Percentiles rank a stretch among this genome's conserved stretches.
Conservation (phyloP, 2,888 invertebrate species). For the Lasioglossum marginatum region DNA sequence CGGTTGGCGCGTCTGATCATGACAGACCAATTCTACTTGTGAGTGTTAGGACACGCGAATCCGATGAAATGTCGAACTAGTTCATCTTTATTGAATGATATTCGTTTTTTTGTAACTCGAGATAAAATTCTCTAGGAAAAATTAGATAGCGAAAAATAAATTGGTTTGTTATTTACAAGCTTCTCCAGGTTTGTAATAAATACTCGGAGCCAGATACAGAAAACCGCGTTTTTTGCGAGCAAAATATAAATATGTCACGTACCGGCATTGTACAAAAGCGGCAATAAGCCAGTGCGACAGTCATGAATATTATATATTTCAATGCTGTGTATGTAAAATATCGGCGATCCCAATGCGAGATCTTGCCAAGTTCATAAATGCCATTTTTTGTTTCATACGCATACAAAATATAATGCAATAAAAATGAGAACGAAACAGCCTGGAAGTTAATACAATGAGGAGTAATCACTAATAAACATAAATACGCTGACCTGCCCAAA, state of each 20-base stretch:
- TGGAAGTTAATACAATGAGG: not conserved
- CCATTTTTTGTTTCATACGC: not conserved
- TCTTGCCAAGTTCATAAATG: not conserved
- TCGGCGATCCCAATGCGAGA: not conserved
- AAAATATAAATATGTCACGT: not conserved
- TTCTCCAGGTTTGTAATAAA: not conserved
- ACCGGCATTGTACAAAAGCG: not conserved
- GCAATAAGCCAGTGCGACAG: not conserved
- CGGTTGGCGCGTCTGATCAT: not conserved
- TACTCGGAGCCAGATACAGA: not conserved
- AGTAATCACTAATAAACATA: not conserved
- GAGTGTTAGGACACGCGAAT: not conserved
- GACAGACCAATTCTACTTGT: not conserved
- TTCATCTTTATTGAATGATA: not conserved
- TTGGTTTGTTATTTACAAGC: not conserved
- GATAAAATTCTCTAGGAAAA: no score
- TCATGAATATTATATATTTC: not conserved
- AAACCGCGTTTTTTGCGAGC: not conserved
- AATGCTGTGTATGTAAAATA: not conserved
- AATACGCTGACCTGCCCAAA: not conserved
- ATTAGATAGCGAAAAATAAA: not conserved
- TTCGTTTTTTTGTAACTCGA: not conserved
- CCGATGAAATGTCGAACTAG: not conserved
- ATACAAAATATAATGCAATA: not conserved
- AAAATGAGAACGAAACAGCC: not conserved